A percentile compares a stretch with the other conserved stretches of the same genome.
phyloP scores from a whole-genome alignment of 1,140 invertebrate genomes.

The Teleopsis dalmanni region DNA sequence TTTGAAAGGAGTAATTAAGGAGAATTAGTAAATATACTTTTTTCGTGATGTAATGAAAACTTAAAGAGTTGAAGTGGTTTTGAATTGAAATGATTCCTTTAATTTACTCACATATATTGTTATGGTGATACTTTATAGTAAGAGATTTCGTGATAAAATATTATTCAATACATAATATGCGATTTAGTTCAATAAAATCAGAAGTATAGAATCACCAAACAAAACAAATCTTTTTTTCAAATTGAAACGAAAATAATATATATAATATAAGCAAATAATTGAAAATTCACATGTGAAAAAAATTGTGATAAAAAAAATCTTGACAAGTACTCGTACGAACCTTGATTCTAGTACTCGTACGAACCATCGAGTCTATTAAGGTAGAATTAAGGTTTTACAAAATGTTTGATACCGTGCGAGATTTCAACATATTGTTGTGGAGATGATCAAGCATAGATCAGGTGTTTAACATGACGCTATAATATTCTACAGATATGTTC shows the following conservation, averaged over 20 bases:
- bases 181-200: neutral
- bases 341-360: no score
- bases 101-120: neutral
- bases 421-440: no score
- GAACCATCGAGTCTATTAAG: no score
- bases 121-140: neutral
- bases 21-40: neutral
- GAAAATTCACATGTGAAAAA: no score
- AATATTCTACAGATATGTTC: no score
- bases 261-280: neutral
- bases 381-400: no score
- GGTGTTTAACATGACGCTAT: no score
- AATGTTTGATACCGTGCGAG: no score
- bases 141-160: neutral
- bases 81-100: neutral
- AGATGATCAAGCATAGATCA: no score
- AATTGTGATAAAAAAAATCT: no score
- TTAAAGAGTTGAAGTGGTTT: neutral
- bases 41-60: neutral
- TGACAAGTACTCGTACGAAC: no score
- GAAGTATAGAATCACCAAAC: neutral
- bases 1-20: slow-evolving; percentile 1
- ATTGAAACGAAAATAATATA: neutral
- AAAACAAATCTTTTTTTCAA: neutral
- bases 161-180: neutral